Conservation (phyloP, 1,140 invertebrate species). For the Drosophila quadrilineata region DNA sequence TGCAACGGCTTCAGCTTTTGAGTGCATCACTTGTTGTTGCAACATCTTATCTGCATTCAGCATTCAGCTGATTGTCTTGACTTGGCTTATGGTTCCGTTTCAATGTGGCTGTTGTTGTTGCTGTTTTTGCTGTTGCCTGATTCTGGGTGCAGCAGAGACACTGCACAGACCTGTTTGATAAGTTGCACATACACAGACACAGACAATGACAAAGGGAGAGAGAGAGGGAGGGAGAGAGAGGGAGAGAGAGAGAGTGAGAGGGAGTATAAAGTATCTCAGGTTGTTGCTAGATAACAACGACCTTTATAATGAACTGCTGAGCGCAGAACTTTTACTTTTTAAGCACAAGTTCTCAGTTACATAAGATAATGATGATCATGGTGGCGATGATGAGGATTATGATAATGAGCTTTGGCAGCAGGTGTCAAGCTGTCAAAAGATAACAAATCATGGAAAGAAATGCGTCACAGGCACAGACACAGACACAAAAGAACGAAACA, state of each 20-base stretch:
- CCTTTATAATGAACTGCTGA: constrained; percentile 13
- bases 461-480: constrained; percentile 26
- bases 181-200: neutral
- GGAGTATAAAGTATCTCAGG: neutral
- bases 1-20: too few species aligned
- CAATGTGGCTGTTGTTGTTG: neutral
- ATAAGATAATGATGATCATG: constrained; percentile 11
- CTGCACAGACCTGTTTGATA: constrained; percentile 4
- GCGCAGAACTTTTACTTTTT: constrained; percentile 34
- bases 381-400: neutral
- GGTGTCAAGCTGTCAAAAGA: constrained; percentile 27
- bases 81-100: neutral
- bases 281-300: constrained; percentile 34
- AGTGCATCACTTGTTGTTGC: too few species aligned
- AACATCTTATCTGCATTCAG: too few species aligned
- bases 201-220: neutral
- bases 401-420: constrained; percentile 3
- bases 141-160: constrained; percentile 8
- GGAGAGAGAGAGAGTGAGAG: constrained; percentile 1
- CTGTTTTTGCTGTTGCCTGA: constrained; percentile 3
- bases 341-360: constrained; percentile 13
- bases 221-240: neutral
- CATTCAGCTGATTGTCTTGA: too few species aligned
- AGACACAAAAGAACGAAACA: constrained; percentile 9
- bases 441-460: constrained; percentile 14